phyloP scores from a whole-genome alignment of 2,888 invertebrate species.

The Drosophila formosana region DNA sequence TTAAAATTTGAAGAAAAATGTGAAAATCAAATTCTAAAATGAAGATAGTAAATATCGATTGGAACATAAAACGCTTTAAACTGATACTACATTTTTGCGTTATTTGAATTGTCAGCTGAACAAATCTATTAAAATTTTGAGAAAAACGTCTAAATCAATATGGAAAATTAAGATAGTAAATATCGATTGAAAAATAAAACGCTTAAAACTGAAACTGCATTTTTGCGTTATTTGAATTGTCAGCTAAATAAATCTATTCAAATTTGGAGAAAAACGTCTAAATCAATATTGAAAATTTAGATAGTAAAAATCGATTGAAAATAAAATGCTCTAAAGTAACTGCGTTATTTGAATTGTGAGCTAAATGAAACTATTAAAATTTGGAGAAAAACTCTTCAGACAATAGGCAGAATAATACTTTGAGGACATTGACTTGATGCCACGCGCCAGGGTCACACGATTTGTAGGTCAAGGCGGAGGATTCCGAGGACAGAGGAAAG shows the following conservation, averaged over 20 bases:
- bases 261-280: constrained; percentile 25
- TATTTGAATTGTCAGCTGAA: neutral
- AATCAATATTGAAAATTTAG: neutral
- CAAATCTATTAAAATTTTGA: constrained; percentile 7
- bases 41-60: too few relatives aligned
- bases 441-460: constrained; percentile 39
- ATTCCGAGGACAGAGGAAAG: neutral
- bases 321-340: neutral
- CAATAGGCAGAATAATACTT: constrained; percentile 14
- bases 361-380: constrained; percentile 1
- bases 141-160: constrained; percentile 14
- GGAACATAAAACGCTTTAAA: too few relatives aligned
- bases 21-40: too few relatives aligned
- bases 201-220: neutral
- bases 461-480: constrained; percentile 50
- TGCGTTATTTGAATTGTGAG: neutral
- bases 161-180: neutral
- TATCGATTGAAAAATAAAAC: neutral
- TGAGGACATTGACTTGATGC: constrained; percentile 15
- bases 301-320: neutral
- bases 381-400: constrained; percentile 37
- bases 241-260: neutral
- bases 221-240: neutral
- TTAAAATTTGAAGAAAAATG: too few relatives aligned
- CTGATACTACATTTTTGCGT: too few relatives aligned